Base-by-base conservation (phyloP, 2,888 invertebrate genomes). In the Hydriomena furcata region DNA sequence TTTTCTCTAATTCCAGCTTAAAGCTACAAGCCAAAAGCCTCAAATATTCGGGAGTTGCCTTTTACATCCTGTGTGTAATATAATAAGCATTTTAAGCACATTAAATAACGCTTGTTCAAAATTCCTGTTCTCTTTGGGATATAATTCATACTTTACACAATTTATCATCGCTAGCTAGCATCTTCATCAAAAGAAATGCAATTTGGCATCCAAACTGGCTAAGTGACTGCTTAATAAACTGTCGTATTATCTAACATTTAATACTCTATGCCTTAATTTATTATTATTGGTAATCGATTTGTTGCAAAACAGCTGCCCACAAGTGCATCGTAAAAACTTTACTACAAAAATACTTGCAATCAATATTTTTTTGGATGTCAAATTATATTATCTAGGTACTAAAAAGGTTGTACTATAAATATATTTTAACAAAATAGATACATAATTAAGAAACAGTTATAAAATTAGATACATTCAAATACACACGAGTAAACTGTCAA, bases 81-180 rank as follows among this genome's bases (percentile, higher is more conserved):
- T 76, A n/a, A n/a, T 75, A 66, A 62, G 66, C 73, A 77, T 76
- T 77, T 70, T 67, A 66, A 31, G 66, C 73, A 78, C 74, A 76
- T 66, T 35, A 8, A 12, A 34, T 38, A 71, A 74, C 79, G 76
- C 78, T 84, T 83, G 84, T 86, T 85, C 86, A 83, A 85, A 84
- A 84, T 84, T 82, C 82, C 83, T 68, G 61, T 60, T 65, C 65
- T 82, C 78, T 79, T 81, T 79, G 82, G 77, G 72, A 71, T 73
- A 68, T 63, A 58, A 8, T 68, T 34, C 21, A 20, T 30, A 36
- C 7, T 30, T 36, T 36, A 20, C n/a, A n/a, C n/a, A n/a, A 10
- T 12, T 30, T 12, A 8, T 28, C 5, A 30, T 23, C 7, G 7
- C 20, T 36, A 27, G 7, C 20, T 36, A 27, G 8, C 25, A 24